Conservation (phyloP, 2,113 vertebrate genomes). For the Labeo rohita region DNA sequence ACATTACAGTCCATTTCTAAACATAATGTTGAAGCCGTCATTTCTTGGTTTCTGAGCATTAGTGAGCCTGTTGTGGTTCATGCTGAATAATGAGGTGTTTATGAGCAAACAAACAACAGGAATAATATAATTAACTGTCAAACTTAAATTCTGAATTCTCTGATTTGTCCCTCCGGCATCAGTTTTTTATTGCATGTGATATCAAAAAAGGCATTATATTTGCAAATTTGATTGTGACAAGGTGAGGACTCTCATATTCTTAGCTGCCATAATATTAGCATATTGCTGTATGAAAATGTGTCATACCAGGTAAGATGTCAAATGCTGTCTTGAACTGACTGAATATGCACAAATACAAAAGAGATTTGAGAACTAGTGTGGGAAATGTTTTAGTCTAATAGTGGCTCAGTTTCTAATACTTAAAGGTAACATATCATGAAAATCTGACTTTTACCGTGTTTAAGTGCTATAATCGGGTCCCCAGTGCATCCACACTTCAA, state of each 20-base stretch:
- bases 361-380: background rate
- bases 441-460: no score
- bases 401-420: background rate
- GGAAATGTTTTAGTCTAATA: background rate
- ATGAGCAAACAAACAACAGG: background rate
- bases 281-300: background rate
- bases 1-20: background rate
- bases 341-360: background rate
- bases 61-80: background rate
- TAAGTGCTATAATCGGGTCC: no score
- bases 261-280: background rate
- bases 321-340: background rate
- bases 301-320: background rate
- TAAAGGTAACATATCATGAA: no score
- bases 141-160: conserved; percentile 4
- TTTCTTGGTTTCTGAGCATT: background rate
- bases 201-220: conserved; percentile 1
- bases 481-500: no score
- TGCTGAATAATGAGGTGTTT: background rate
- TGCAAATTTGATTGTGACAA: conserved; percentile 4
- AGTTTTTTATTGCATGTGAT: background rate
- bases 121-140: conserved; percentile 14
- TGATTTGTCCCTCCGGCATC: background rate
- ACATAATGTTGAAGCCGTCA: background rate
- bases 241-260: conserved; percentile 7